Base-by-base conservation (phyloP, 2,888 invertebrate genomes). In the Idaea biselata region DNA sequence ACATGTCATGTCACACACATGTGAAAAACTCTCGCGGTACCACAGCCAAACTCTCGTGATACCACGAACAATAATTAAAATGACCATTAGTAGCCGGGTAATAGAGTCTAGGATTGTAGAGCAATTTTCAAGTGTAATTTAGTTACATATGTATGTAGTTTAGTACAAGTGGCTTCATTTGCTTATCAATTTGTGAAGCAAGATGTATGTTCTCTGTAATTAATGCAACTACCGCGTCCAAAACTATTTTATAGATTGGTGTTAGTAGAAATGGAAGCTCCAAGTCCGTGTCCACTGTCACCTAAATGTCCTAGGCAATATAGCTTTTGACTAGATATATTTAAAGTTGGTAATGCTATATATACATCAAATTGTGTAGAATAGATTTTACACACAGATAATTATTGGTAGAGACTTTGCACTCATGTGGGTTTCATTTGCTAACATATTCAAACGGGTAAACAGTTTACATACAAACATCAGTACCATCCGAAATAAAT, bases 1-100 rank as follows among this genome's bases (percentile, higher is more conserved):
- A 69, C 65, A 60, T 57, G 60, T 5, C 65, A 60, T 57, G 63
- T 65, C 69, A 66, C 66, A 32, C 32, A 44, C 44, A 7, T 44
- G 44, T 44, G 7, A 44, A 44, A 8, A 44, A 44, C 44, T 44
- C 44, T 44, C 44, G 44, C 14, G 14, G 11, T 14, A 8, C 0
- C 44, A 44, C 14, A n/a, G n/a, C n/a, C n/a, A n/a, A 44, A 44
- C 44, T 44, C 44, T 44, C 44, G 44, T 11, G 14, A 44, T 14
- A 8, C 0, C 44, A 44, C 14, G 3, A 11, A 3, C 14, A 11
- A 11, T 44, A 11, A 44, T 8, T 11, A 44, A 44, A 44, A 44
- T 44, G 14, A 44, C 14, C 44, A 44, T 44, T 44, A 44, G 3
- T 3, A 4, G 2, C 14, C 8, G 6, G 7, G 44, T 14, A 14